phyloP scores from a whole-genome alignment of 2,888 invertebrate genomes.

The Tetragonisca angustula region DNA sequence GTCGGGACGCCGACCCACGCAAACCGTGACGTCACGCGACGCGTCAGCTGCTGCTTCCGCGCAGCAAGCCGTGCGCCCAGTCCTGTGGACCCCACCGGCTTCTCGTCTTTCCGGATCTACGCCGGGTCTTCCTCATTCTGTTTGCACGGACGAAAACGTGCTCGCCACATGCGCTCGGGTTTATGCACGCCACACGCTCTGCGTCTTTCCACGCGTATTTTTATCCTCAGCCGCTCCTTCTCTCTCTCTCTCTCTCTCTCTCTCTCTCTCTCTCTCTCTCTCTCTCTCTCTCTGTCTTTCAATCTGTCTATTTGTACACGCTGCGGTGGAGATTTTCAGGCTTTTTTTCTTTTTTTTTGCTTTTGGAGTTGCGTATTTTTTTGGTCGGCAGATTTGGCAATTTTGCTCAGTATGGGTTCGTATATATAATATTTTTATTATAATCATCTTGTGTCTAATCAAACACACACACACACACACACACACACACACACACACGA shows the following conservation, averaged over 20 bases:
- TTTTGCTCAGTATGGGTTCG: too few relatives aligned
- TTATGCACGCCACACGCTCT: not conserved
- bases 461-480: too few relatives aligned
- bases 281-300: too few relatives aligned
- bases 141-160: slow-evolving; percentile 58
- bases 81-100: slow-evolving; percentile 67
- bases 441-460: too few relatives aligned
- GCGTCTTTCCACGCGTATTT: not conserved
- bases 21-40: slow-evolving; percentile 79
- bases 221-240: not conserved
- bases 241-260: not conserved
- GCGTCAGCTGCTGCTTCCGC: slow-evolving; percentile 80
- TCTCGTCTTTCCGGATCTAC: slow-evolving; percentile 59
- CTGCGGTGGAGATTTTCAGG: not conserved
- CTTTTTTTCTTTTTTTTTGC: not conserved
- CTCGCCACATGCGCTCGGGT: slow-evolving; percentile 30
- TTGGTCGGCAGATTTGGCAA: too few relatives aligned
- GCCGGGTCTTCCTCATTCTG: slow-evolving; percentile 55
- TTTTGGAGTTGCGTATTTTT: not conserved
- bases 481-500: too few relatives aligned
- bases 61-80: slow-evolving; percentile 67
- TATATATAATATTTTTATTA: too few relatives aligned
- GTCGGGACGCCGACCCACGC: slow-evolving; percentile 80
- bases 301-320: not conserved
- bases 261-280: not conserved